Base-by-base conservation (phyloP, 1,140 invertebrate species). In the Ceratoteleas bidentatus region DNA sequence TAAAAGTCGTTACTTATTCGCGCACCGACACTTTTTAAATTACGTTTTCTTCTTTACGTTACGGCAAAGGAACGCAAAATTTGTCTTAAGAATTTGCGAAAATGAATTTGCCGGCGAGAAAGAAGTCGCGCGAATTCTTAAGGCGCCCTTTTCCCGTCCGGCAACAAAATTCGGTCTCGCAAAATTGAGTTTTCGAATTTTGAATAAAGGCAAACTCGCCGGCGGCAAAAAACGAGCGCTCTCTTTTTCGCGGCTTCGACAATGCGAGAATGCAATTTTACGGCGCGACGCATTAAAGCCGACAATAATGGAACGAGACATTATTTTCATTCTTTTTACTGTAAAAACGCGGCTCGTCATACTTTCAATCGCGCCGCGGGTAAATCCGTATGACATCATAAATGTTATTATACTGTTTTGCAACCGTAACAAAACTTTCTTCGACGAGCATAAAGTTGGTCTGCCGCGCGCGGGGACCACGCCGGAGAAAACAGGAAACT, bases 371-470 rank as follows among this genome's bases (percentile, higher is more conserved):
- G 53, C 40, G n/a, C 53, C 3, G 33, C 14, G 54, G 49, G 58
- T 38, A 58, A 69, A 69, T 58, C 32, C n/a, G 15, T 52, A 58
- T 69, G 66, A 69, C 66, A 69, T 60, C 54, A 69, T 69, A 58
- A 69, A 69, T 58, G 54, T 69, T 70, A 70, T 60, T 52, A 70
- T 49, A 56, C 50, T 56, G 47, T 60, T 60, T 70, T 70, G 66
- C 56, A 52, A 70, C 13, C 45, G 56, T 70, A 73, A 73, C 50
- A 73, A 56, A 73, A 73, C 60, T 73, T 62, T 64, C 50, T 53
- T 61, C 9, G 33, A n/a, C n/a, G 33, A 34, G 33, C 56, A 32
- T 70, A 61, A 72, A 72, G 47, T 72, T 61, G 57, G 47, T 50
- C 34, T n/a, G n/a, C n/a, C n/a, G n/a, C n/a, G 54, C 56, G 56